phyloP scores from a whole-genome alignment of 2,888 invertebrate genomes.

The Cataglyphis altisquamis region DNA sequence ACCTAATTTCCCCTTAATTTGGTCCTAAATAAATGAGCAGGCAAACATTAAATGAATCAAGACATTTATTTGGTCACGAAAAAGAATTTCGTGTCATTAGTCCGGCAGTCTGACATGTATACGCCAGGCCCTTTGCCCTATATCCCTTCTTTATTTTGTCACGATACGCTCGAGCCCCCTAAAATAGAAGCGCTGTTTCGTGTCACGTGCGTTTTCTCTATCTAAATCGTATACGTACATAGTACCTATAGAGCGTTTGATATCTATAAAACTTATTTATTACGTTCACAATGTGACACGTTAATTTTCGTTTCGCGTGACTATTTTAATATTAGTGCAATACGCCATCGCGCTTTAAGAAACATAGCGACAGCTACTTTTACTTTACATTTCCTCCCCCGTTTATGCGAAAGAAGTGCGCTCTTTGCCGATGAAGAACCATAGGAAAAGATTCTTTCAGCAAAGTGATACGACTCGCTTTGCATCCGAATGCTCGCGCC shows the following conservation, averaged over 20 bases:
- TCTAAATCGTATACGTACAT: slow-evolving; percentile 18
- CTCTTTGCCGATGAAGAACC: slow-evolving; percentile 54
- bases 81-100: slow-evolving; percentile 80
- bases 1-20: slow-evolving; percentile 84
- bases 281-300: not conserved
- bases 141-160: slow-evolving; percentile 59
- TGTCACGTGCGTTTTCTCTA: slow-evolving; percentile 11
- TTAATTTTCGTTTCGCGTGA: slow-evolving; percentile 11
- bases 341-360: slow-evolving; percentile 13
- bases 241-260: not conserved
- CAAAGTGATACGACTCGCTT: slow-evolving; percentile 80
- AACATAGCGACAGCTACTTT: slow-evolving; percentile 39
- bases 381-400: slow-evolving; percentile 4
- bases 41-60: slow-evolving; percentile 82
- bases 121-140: slow-evolving; percentile 16
- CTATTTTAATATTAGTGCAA: slow-evolving; percentile 5
- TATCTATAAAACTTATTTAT: slow-evolving; percentile 6
- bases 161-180: slow-evolving; percentile 60
- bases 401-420: slow-evolving; percentile 54
- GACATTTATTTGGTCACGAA: slow-evolving; percentile 81
- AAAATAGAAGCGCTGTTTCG: slow-evolving; percentile 37
- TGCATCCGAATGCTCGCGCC: slow-evolving; percentile 78
- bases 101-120: slow-evolving; percentile 60
- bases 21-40: slow-evolving; percentile 82
- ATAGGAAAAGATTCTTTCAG: slow-evolving; percentile 60